Conservation (phyloP, 23 tunicate genomes). For the Diplosoma virens region DNA sequence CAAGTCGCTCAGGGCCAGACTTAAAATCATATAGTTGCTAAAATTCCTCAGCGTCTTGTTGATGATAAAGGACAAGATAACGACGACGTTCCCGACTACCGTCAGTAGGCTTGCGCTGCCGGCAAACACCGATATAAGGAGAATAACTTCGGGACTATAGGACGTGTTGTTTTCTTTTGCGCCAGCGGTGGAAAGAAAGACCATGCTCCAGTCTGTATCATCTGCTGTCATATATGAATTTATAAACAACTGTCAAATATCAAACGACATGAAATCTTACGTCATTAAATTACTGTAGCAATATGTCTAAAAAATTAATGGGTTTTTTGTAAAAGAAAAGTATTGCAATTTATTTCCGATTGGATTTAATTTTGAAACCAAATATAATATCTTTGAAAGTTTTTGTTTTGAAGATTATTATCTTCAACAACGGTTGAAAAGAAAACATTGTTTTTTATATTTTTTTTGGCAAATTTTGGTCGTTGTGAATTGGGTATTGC, state of each 20-base stretch:
- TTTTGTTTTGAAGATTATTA: too few species aligned
- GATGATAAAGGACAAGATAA: constrained; percentile 64
- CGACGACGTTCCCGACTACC: constrained; percentile 70
- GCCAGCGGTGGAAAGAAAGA: neutral
- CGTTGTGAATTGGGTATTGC: too few species aligned
- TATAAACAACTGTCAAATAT: neutral
- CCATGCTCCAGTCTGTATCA: neutral
- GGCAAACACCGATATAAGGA: constrained; percentile 25
- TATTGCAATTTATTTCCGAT: too few species aligned
- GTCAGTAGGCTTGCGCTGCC: constrained; percentile 72
- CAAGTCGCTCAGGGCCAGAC: constrained; percentile 84
- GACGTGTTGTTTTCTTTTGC: neutral
- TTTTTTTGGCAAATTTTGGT: too few species aligned
- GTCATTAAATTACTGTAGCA: too few species aligned
- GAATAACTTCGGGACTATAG: constrained; percentile 3
- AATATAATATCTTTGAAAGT: too few species aligned
- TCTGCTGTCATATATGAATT: neutral
- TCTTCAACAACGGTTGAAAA: too few species aligned
- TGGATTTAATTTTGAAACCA: too few species aligned
- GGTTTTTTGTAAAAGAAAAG: too few species aligned
- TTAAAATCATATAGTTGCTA: constrained; percentile 85
- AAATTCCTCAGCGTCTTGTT: constrained; percentile 74
- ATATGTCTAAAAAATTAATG: too few species aligned
- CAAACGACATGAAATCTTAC: too few species aligned
- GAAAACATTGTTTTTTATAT: too few species aligned